These are phyloP conservation scores for Arnoldichthys spilopterus DNA, from an alignment of 2,797 vertebrate genomes.

Conservation along the genomic window DNA sequence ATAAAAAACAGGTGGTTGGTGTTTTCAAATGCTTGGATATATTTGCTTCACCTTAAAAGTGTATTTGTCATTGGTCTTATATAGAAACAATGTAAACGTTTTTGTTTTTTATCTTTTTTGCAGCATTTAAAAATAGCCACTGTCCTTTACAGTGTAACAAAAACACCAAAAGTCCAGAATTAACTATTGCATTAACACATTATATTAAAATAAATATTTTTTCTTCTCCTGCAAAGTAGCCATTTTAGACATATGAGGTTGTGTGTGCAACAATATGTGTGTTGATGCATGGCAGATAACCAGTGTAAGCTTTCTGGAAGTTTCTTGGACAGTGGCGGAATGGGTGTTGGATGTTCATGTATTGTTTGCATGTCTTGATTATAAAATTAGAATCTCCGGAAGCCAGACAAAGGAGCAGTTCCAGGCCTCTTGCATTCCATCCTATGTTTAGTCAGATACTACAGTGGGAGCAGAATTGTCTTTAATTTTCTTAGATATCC, in stretches of 20 bases:
- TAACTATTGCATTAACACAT: background rate
- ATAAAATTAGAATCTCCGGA: slow-evolving; percentile 74
- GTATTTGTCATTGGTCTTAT: background rate
- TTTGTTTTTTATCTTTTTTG: background rate
- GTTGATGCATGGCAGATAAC: background rate
- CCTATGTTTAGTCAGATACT: slow-evolving; percentile 35
- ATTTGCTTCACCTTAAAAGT: background rate
- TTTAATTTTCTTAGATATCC: slow-evolving; percentile 5
- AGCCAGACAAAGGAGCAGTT: slow-evolving; percentile 60
- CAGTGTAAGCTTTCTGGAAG: slow-evolving; percentile 21
- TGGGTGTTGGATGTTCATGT: slow-evolving; percentile 30
- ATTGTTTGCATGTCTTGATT: slow-evolving; percentile 54
- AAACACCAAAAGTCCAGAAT: background rate
- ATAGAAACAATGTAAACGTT: background rate
- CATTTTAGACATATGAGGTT: background rate
- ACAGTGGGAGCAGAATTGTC: slow-evolving; percentile 39
- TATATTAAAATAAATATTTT: background rate
- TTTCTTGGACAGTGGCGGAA: slow-evolving; percentile 43
- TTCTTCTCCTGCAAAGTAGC: background rate
- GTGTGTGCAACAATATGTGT: background rate
- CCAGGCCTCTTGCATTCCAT: slow-evolving; percentile 69
- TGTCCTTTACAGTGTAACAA: background rate
- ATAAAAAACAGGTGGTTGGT: slow-evolving; percentile 27
- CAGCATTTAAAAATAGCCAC: background rate
- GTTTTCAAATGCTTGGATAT: background rate